Evolutionary conservation across 2,113 vertebrate genomes (phyloP), one percentile per base, ranked within the genome.

Genomic region (Semnornis frantzii): DNA sequence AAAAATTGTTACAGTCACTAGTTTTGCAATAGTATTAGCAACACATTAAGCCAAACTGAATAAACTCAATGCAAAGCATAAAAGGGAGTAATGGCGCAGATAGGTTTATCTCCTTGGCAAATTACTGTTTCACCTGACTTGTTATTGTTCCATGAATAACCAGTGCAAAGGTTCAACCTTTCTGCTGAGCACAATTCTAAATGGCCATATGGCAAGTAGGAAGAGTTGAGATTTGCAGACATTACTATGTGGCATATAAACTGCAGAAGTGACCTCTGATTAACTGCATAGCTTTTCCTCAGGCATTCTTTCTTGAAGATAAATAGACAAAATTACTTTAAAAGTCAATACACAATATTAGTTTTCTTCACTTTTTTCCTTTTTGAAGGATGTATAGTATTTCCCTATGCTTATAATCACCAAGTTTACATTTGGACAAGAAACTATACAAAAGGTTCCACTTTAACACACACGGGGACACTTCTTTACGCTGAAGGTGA

Each of bases 21-120:
- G 54, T 73, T 96, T 55, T 94, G 70, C 50, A 77, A 82, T 91
- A 92, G 54, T 72, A 91, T 55, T 63, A 73, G 27, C 23, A 75
- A 24, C 31, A 20, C 63, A 87, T 82, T 85, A 95, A 90, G 33
- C 46, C 30, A 59, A 30, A 60, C 6, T 27, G 50, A 74, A 66
- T 54, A 89, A 95, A 87, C 16, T 52, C 44, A n/a, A 9, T 57
- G 21, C 63, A 24, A 88, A 31, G 17, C 33, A 25, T 89, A 91
- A 89, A 89, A 68, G 8, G 82, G 25, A 73, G 1, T 87, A 91
- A 82, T 5, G 77, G 30, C 19, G 33, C 24, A 87, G 71, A 59
- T 31, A 72, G 27, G 30, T 72, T 83, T 60, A 83, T 15, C 31
- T 83, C 55, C 59, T 60, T 52, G 48, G 25, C 69, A 75, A 90